Conservation (phyloP, 1,140 invertebrate species). For the Lithobius niger region DNA sequence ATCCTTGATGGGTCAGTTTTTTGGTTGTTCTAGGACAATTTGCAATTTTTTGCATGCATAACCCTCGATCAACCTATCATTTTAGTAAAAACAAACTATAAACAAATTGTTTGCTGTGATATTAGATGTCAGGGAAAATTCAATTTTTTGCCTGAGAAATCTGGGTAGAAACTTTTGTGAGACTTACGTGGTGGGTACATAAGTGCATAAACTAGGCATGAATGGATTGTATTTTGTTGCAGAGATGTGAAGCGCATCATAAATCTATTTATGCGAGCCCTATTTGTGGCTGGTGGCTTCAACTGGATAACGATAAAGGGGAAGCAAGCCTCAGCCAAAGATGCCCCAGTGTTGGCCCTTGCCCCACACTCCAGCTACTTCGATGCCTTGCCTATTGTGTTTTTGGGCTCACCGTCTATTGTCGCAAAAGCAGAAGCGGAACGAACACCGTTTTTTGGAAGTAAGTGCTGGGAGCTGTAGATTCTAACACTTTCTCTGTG, state of each 20-base stretch:
- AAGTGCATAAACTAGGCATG: no score
- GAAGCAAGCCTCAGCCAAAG: slow-evolving; percentile 43
- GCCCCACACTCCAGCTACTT: slow-evolving; percentile 84
- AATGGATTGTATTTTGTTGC: slow-evolving; percentile 4
- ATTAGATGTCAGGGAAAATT: no score
- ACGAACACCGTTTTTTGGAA: slow-evolving; percentile 70
- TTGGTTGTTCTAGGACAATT: no score
- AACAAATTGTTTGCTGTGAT: no score
- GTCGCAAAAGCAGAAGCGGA: slow-evolving; percentile 72
- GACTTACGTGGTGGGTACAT: no score
- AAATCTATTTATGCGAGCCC: slow-evolving; percentile 49
- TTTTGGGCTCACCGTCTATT: slow-evolving; percentile 65
- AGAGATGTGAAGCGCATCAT: slow-evolving; percentile 44
- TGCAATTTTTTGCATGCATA: no score
- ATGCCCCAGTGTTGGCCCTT: slow-evolving; percentile 71
- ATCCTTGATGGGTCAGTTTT: no score
- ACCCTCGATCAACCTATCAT: no score
- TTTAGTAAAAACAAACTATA: no score
- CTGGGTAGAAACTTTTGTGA: no score
- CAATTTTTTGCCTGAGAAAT: no score
- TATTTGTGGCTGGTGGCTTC: slow-evolving; percentile 68
- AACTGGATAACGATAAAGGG: slow-evolving; percentile 56
- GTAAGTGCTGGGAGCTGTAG: slow-evolving; percentile 54
- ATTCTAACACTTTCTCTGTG: neutral
- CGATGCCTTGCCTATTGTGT: slow-evolving; percentile 68